A percentile compares a stretch with the other conserved stretches of the same genome.
These are phyloP conservation scores for Cyphomyrus discorhynchus DNA, from an alignment of 2,113 vertebrate species.

Conservation along the genomic window DNA sequence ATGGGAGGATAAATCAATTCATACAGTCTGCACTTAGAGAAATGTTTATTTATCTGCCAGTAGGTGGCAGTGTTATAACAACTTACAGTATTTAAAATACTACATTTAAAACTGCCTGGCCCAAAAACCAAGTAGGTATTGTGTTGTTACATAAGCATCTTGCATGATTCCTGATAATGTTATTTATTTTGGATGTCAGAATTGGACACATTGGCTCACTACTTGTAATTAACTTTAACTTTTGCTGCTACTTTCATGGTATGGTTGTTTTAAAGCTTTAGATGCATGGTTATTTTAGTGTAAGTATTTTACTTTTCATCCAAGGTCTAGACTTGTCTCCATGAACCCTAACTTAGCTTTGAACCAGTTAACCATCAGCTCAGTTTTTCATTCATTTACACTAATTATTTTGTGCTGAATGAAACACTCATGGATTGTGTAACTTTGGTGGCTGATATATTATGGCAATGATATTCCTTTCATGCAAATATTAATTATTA, in stretches of 20 bases:
- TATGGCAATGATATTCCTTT: neutral
- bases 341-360: neutral
- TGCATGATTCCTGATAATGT: neutral
- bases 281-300: conserved; percentile 22
- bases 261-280: conserved; percentile 22
- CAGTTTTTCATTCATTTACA: neutral
- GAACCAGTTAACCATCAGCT: conserved; percentile 12
- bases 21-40: neutral
- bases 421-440: neutral
- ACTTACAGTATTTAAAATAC: neutral
- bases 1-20: neutral
- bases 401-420: neutral
- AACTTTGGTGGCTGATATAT: neutral
- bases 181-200: neutral
- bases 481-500: neutral
- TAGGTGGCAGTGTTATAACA: neutral
- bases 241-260: conserved; percentile 23
- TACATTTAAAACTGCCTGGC: too few species aligned
- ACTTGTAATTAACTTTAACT: conserved; percentile 10
- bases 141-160: too few species aligned
- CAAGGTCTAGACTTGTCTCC: conserved; percentile 17
- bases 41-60: neutral
- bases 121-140: too few species aligned
- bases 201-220: neutral
- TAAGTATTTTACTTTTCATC: conserved; percentile 6